Percentiles rank a stretch among this genome's conserved stretches.
phyloP scores from a whole-genome alignment of 1,140 invertebrate genomes.

The Diorhabda sublineata region DNA sequence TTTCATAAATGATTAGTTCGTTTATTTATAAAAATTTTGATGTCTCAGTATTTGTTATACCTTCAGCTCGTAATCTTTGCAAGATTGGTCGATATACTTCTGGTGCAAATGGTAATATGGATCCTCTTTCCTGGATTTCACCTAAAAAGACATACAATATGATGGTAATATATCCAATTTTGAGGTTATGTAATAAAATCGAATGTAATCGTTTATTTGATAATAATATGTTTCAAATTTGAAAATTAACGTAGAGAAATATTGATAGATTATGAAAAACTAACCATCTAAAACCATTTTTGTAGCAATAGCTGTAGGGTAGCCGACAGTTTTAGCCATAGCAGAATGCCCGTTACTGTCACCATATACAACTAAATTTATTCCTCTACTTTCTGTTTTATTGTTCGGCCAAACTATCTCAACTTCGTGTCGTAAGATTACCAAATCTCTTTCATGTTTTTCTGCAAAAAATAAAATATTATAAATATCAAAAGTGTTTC shows the following conservation, averaged over 20 bases:
- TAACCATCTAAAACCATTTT: slow-evolving; percentile 96
- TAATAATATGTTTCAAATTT: too few relatives aligned
- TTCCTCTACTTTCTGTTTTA: slow-evolving; percentile 74
- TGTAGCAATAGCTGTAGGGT: slow-evolving; percentile 91
- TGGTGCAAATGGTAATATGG: slow-evolving; percentile 80
- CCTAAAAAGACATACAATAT: slow-evolving; percentile 54
- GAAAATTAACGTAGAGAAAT: too few relatives aligned
- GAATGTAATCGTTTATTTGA: too few relatives aligned
- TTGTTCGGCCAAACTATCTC: slow-evolving; percentile 89
- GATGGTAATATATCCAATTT: too few relatives aligned
- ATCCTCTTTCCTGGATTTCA: slow-evolving; percentile 93
- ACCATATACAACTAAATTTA: slow-evolving; percentile 93
- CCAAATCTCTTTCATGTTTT: slow-evolving; percentile 85
- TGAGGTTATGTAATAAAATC: too few relatives aligned
- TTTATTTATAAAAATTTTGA: slow-evolving; percentile 47
- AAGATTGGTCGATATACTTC: slow-evolving; percentile 91
- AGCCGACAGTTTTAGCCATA: slow-evolving; percentile 96
- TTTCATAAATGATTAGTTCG: too few relatives aligned
- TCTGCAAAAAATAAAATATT: slow-evolving; percentile 47
- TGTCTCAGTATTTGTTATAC: slow-evolving; percentile 74
- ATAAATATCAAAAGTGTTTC: too few relatives aligned
- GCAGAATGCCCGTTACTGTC: slow-evolving; percentile 83
- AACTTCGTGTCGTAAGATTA: slow-evolving; percentile 91
- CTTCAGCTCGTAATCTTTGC: slow-evolving; percentile 77
- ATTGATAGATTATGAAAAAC: slow-evolving; percentile 2